These are phyloP conservation scores for Caranx ignobilis DNA, from an alignment of 2,113 vertebrate genomes.

Conservation along the genomic window DNA sequence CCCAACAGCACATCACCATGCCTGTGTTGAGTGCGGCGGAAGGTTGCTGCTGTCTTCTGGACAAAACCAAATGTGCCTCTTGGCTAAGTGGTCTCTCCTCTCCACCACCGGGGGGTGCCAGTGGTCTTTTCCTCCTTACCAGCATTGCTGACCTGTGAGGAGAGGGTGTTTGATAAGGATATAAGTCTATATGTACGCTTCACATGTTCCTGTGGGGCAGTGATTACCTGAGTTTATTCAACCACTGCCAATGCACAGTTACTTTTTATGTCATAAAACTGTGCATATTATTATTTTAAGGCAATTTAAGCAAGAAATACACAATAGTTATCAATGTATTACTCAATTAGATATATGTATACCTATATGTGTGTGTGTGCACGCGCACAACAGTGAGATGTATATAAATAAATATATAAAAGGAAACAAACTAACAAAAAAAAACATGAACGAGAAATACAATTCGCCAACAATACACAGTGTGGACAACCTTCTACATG, in stretches of 20 bases:
- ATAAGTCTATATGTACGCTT: conserved; percentile 22
- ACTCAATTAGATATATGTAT: too few species aligned
- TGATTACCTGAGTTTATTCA: conserved; percentile 28
- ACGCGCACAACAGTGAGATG: too few species aligned
- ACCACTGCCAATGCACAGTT: conserved; percentile 2
- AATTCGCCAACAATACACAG: too few species aligned
- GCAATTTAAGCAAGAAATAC: background rate
- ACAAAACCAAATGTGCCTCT: background rate
- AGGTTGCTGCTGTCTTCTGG: background rate
- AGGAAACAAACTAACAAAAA: too few species aligned
- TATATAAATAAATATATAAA: too few species aligned
- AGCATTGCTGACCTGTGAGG: background rate
- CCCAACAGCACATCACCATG: background rate
- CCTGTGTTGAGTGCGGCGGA: conserved; percentile 10
- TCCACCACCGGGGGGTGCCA: conserved; percentile 74
- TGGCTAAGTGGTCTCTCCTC: background rate
- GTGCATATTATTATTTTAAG: background rate
- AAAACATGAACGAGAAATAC: too few species aligned
- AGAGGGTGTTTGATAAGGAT: conserved; percentile 8
- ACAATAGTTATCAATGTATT: background rate
- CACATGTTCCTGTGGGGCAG: conserved; percentile 4
- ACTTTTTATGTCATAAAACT: background rate
- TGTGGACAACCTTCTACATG: too few species aligned
- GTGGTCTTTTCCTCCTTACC: conserved; percentile 43
- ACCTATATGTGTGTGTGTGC: too few species aligned